Evolutionary conservation across 2,797 vertebrate genomes (phyloP).

Genomic region (Thamnophis elegans): DNA sequence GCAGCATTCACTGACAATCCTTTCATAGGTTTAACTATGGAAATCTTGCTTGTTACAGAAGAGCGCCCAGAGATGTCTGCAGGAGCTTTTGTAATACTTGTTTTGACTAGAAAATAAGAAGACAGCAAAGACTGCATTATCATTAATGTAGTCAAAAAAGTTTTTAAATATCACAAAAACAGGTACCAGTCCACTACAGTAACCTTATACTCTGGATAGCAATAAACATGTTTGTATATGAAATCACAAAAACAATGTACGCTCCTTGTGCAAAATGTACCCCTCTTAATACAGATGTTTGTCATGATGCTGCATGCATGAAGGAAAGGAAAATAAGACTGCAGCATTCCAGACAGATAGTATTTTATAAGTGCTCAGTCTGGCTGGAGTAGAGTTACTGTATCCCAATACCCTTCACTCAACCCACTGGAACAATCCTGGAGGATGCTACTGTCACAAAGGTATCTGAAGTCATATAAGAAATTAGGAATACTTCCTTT

Average conservation of each 20-base stretch:
- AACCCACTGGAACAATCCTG: background rate
- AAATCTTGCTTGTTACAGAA: conserved; percentile 45
- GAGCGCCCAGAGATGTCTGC: conserved; percentile 51
- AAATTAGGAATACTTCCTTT: background rate
- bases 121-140: background rate
- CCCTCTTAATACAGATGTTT: background rate
- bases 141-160: background rate
- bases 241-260: background rate
- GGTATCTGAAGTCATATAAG: background rate
- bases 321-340: background rate
- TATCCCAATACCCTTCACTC: background rate
- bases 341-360: background rate
- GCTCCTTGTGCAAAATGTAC: background rate
- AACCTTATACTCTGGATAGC: background rate
- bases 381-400: background rate
- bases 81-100: conserved; percentile 55
- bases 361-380: background rate
- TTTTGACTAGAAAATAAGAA: conserved; percentile 58
- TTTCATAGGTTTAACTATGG: conserved; percentile 44
- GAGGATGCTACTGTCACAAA: background rate
- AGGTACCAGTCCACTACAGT: background rate
- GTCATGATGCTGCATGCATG: background rate
- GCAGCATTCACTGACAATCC: conserved; percentile 60
- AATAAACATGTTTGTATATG: background rate
- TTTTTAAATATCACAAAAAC: background rate